Conservation (phyloP, 2,113 vertebrate species). For the Nothocercus nigrocapillus region DNA sequence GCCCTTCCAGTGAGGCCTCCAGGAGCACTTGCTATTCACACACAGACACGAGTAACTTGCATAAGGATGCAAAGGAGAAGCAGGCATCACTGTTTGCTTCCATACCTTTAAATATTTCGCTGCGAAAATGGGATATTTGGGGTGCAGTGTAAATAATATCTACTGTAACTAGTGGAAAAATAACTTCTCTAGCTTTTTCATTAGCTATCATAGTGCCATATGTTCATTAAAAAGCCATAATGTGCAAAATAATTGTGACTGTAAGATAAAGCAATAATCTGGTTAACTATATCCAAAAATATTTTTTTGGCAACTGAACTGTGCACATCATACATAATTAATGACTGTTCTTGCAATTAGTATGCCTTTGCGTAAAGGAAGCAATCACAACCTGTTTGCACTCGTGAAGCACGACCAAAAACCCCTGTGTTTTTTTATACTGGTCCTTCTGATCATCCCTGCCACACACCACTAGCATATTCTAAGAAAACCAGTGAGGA, state of each 20-base stretch:
- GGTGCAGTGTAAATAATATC: rapidly evolving
- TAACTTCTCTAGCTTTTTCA: constrained; percentile 54
- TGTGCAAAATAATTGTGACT: constrained; percentile 70
- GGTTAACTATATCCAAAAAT: constrained; percentile 74
- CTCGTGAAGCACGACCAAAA: constrained; percentile 43
- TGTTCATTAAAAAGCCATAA: constrained; percentile 72
- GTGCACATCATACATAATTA: constrained; percentile 73
- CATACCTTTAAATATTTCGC: not conserved
- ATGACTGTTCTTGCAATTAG: constrained; percentile 72
- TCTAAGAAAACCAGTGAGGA: not conserved
- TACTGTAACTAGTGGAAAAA: not conserved
- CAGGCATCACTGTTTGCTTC: not conserved
- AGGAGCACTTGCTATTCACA: rapidly evolving
- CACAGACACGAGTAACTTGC: not conserved
- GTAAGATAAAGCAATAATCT: constrained; percentile 71
- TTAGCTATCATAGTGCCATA: constrained; percentile 71
- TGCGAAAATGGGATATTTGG: not conserved
- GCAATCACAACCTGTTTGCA: constrained; percentile 53
- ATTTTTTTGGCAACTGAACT: constrained; percentile 62
- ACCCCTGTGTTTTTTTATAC: constrained; percentile 14
- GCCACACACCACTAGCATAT: not conserved
- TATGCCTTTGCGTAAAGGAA: constrained; percentile 55
- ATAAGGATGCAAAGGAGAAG: not conserved
- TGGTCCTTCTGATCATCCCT: constrained; percentile 37
- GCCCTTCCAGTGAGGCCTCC: rapidly evolving